These are phyloP conservation scores for Struthio camelus DNA, from an alignment of 2,113 vertebrate species.

Conservation along the genomic window DNA sequence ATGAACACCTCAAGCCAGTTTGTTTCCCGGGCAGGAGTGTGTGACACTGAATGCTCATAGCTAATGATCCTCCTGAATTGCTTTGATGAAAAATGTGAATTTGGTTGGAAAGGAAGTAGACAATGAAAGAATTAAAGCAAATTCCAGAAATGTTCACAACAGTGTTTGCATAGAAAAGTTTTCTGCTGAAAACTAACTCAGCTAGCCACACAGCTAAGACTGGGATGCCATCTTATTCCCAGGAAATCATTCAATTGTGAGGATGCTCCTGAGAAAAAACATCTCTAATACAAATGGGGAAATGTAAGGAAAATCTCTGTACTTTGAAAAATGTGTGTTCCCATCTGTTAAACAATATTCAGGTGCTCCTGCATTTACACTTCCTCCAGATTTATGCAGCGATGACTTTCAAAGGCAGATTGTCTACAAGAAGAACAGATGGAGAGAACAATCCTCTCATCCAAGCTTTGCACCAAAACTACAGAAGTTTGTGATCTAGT, in stretches of 20 bases:
- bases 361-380: slow-evolving; percentile 46
- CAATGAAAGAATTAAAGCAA: neutral
- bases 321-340: slow-evolving; percentile 20
- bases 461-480: slow-evolving; percentile 37
- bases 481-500: slow-evolving; percentile 53
- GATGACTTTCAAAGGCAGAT: slow-evolving; percentile 26
- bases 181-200: neutral
- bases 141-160: neutral
- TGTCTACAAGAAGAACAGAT: slow-evolving; percentile 50
- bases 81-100: neutral
- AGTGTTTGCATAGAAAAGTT: neutral
- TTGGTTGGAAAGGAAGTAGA: neutral
- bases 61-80: neutral
- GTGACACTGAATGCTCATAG: neutral
- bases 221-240: neutral
- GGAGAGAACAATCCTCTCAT: slow-evolving; percentile 36
- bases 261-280: neutral
- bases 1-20: neutral
- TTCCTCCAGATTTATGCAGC: slow-evolving; percentile 58
- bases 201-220: neutral
- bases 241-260: neutral
- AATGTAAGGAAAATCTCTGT: slow-evolving; percentile 21
- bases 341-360: slow-evolving; percentile 56
- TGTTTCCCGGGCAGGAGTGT: neutral
- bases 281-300: slow-evolving; percentile 16